Percentiles rank a stretch among this genome's conserved stretches.
phyloP scores from a whole-genome alignment of 1,140 invertebrate genomes.

The Papilio dardanus region DNA sequence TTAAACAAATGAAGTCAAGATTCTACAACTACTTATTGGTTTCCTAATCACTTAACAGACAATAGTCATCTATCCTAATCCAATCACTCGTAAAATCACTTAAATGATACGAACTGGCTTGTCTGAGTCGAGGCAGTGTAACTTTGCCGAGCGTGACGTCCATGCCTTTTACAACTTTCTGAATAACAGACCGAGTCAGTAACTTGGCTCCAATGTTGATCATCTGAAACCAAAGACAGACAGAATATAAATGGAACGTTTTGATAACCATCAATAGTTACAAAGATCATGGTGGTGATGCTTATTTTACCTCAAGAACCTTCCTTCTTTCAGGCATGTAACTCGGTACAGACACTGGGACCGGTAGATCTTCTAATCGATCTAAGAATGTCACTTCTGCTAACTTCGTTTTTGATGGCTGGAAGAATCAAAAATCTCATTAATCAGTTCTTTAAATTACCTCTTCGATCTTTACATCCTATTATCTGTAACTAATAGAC shows the following conservation, averaged over 20 bases:
- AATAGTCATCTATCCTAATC: slow-evolving; percentile 8
- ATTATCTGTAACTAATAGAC: too few species aligned
- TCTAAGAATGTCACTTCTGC: slow-evolving; percentile 73
- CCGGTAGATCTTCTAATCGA: slow-evolving; percentile 67
- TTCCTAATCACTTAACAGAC: background rate
- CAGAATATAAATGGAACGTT: background rate
- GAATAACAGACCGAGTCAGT: slow-evolving; percentile 55
- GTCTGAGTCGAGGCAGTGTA: slow-evolving; percentile 60
- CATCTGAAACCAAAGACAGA: slow-evolving; percentile 52
- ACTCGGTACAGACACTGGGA: slow-evolving; percentile 59
- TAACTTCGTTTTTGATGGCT: slow-evolving; percentile 71
- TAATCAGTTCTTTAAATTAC: too few species aligned
- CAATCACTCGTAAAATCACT: background rate
- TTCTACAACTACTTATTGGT: too few species aligned
- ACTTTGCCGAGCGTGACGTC: slow-evolving; percentile 60
- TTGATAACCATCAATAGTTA: background rate
- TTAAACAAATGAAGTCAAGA: too few species aligned
- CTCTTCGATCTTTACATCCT: too few species aligned
- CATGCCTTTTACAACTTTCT: slow-evolving; percentile 57
- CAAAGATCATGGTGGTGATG: background rate
- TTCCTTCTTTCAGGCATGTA: slow-evolving; percentile 69
- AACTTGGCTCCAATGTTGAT: slow-evolving; percentile 61
- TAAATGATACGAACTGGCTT: slow-evolving; percentile 55
- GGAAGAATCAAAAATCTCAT: background rate
- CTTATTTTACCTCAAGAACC: slow-evolving; percentile 69